Percentiles rank a stretch among this genome's conserved stretches.
These are phyloP conservation scores for Aspiorhynchus laticeps DNA, from an alignment of 2,113 vertebrate species.

Conservation along the genomic window DNA sequence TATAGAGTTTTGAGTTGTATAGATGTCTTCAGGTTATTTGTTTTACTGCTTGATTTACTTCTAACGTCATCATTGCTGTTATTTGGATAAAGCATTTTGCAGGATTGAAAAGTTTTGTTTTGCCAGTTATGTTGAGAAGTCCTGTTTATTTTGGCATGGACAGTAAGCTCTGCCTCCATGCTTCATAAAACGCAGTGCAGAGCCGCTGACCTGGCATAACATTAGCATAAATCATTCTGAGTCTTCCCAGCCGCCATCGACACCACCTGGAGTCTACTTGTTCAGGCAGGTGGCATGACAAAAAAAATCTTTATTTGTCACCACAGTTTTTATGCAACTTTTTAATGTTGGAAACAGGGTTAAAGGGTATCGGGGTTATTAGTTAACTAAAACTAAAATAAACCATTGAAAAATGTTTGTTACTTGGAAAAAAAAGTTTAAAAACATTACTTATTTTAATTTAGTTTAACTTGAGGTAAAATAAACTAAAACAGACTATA, in stretches of 20 bases:
- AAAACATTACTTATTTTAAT: not conserved
- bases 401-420: too few species aligned
- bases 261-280: slow-evolving; percentile 12
- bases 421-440: too few species aligned
- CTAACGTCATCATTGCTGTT: not conserved
- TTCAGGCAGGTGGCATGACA: slow-evolving; percentile 35
- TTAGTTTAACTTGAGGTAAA: not conserved
- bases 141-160: slow-evolving; percentile 19
- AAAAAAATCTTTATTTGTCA: slow-evolving; percentile 7
- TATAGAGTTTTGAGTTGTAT: not conserved
- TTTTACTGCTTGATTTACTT: not conserved
- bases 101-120: slow-evolving; percentile 12
- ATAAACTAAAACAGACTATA: not conserved
- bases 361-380: too few species aligned
- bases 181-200: slow-evolving; percentile 28
- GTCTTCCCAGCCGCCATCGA: not conserved
- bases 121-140: not conserved
- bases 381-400: too few species aligned
- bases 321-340: not conserved
- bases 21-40: not conserved
- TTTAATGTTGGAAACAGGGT: not conserved
- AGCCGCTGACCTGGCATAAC: slow-evolving; percentile 42
- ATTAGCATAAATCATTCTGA: slow-evolving; percentile 48
- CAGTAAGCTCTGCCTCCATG: slow-evolving; percentile 18
- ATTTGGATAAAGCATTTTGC: not conserved